Conservation (phyloP, 2,888 invertebrate species). For the Choreutis nemorana region DNA sequence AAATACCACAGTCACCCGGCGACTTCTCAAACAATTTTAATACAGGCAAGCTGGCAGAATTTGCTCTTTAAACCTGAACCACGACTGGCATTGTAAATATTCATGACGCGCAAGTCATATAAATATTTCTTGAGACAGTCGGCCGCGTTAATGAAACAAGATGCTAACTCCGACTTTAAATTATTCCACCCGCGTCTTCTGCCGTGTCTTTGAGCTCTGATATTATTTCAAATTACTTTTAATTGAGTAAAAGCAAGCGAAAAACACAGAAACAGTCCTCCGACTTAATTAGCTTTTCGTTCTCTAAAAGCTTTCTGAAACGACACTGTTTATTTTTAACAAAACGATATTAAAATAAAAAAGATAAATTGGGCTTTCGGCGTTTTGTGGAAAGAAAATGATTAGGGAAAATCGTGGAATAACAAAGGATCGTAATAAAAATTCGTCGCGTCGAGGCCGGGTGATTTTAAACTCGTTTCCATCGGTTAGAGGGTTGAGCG, state of each 20-base stretch:
- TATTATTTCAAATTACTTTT: slow-evolving; percentile 61
- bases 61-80: slow-evolving; percentile 29
- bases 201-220: slow-evolving; percentile 35
- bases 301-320: slow-evolving; percentile 32
- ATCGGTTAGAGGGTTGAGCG: slow-evolving; percentile 56
- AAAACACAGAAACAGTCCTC: slow-evolving; percentile 42
- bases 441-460: slow-evolving; percentile 36
- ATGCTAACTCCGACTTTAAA: slow-evolving; percentile 46
- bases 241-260: slow-evolving; percentile 54
- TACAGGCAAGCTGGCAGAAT: slow-evolving; percentile 28
- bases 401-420: slow-evolving; percentile 48
- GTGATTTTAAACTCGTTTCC: slow-evolving; percentile 54
- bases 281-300: slow-evolving; percentile 41
- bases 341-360: slow-evolving; percentile 36
- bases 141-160: slow-evolving; percentile 51
- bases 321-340: slow-evolving; percentile 11
- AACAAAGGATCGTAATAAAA: slow-evolving; percentile 54
- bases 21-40: slow-evolving; percentile 13
- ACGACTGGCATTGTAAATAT: slow-evolving; percentile 37
- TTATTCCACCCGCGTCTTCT: slow-evolving; percentile 40
- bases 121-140: slow-evolving; percentile 42
- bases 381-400: slow-evolving; percentile 41
- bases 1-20: slow-evolving; percentile 18
- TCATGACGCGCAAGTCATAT: slow-evolving; percentile 46
- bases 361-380: slow-evolving; percentile 29